Percentiles rank a stretch among this genome's conserved stretches.
These are phyloP conservation scores for Pachliopta kotzebuea DNA, from an alignment of 2,888 invertebrate species.

Conservation along the genomic window DNA sequence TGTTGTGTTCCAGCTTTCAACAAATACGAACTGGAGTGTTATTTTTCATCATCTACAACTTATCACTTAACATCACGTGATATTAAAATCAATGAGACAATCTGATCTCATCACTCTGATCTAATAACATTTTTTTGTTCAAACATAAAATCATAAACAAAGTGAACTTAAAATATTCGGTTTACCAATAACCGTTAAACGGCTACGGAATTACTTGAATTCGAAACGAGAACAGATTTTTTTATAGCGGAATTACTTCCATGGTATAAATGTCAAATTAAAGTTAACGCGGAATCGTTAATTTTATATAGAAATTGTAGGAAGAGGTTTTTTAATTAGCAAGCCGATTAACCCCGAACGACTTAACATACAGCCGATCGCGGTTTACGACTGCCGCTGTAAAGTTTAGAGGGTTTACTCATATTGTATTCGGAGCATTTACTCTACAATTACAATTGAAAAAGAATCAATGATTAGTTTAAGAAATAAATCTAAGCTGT, in stretches of 20 bases:
- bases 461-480: too few species aligned
- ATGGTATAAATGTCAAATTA: slow-evolving; percentile 22
- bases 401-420: slow-evolving; percentile 20
- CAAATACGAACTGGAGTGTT: too few species aligned
- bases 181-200: slow-evolving; percentile 8
- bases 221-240: slow-evolving; percentile 11
- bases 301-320: slow-evolving; percentile 21
- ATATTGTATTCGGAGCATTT: slow-evolving; percentile 15
- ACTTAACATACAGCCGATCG: slow-evolving; percentile 9
- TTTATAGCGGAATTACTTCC: slow-evolving; percentile 3
- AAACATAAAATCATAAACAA: not conserved
- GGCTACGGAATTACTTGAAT: slow-evolving; percentile 5
- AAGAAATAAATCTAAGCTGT: too few species aligned
- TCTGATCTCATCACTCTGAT: too few species aligned
- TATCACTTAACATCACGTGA: too few species aligned
- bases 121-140: not conserved
- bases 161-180: not conserved
- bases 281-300: slow-evolving; percentile 10
- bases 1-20: too few species aligned
- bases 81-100: too few species aligned
- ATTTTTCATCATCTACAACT: too few species aligned
- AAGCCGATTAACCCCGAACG: slow-evolving; percentile 10
- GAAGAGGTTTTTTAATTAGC: slow-evolving; percentile 24
- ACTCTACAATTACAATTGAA: not conserved
- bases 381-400: slow-evolving; percentile 14